A percentile compares a stretch with the other conserved stretches of the same genome.
phyloP scores from a whole-genome alignment of 2,113 vertebrate species.

The Callaeas wilsoni region DNA sequence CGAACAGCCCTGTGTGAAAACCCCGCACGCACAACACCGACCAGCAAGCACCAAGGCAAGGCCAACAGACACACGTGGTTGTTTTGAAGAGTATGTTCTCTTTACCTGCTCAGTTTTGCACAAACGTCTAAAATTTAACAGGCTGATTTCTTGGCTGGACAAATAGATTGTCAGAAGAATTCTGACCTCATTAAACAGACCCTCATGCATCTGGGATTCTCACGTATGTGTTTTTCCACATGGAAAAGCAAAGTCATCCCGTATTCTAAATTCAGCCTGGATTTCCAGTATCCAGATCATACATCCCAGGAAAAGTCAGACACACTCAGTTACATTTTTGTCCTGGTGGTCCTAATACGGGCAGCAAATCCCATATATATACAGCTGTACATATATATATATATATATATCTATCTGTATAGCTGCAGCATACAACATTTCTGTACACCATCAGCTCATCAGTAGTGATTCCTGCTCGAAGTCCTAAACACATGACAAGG shows the following conservation, averaged over 20 bases:
- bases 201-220: neutral
- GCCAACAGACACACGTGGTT: neutral
- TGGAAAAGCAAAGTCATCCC: neutral
- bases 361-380: neutral
- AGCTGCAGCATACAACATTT: neutral
- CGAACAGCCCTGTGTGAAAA: neutral
- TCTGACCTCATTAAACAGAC: neutral
- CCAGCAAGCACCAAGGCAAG: neutral
- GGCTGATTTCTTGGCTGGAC: neutral
- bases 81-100: neutral
- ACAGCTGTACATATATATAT: too few relatives aligned
- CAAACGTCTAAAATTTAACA: neutral
- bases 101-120: neutral
- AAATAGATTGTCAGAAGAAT: neutral
- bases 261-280: neutral
- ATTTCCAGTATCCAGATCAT: neutral
- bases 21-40: rapidly evolving
- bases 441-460: neutral
- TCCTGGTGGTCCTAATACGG: neutral
- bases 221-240: rapidly evolving
- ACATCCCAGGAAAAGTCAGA: neutral
- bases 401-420: too few relatives aligned
- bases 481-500: neutral
- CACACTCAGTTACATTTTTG: neutral
- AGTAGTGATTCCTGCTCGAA: neutral